Percentiles rank a stretch among this genome's conserved stretches.
Evolutionary conservation across 2,888 invertebrate genomes (phyloP).

Genomic region (Spialia ferax): DNA sequence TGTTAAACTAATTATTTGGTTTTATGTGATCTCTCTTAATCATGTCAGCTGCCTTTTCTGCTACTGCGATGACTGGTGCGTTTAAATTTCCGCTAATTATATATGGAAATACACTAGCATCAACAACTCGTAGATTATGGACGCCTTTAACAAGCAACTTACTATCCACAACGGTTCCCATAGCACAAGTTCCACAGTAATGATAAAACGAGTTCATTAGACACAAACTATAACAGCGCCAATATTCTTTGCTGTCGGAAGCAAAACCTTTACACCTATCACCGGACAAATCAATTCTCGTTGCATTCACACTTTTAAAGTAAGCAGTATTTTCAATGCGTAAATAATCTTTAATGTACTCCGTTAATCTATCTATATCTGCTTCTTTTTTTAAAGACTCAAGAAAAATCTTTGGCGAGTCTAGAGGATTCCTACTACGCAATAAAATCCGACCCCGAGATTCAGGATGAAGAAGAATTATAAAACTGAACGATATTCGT

Average conservation of each 20-base stretch:
- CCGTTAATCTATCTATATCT: slow-evolving; percentile 51
- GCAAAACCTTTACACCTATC: slow-evolving; percentile 43
- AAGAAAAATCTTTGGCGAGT: slow-evolving; percentile 49
- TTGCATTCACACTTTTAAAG: slow-evolving; percentile 48
- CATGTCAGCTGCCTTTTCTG: slow-evolving; percentile 92
- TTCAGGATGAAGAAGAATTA: slow-evolving; percentile 42
- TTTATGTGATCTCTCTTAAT: slow-evolving; percentile 78
- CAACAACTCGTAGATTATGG: slow-evolving; percentile 84
- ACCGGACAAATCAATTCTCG: slow-evolving; percentile 49
- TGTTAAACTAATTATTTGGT: neutral
- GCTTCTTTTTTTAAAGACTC: slow-evolving; percentile 46
- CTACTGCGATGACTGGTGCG: slow-evolving; percentile 92
- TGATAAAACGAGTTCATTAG: slow-evolving; percentile 54
- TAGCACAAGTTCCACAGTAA: slow-evolving; percentile 54
- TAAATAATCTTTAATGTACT: slow-evolving; percentile 50
- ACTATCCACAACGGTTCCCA: slow-evolving; percentile 56
- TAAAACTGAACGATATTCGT: neutral
- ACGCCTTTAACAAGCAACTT: slow-evolving; percentile 52
- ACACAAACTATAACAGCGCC: slow-evolving; percentile 51
- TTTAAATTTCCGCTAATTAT: slow-evolving; percentile 92
- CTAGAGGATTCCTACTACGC: slow-evolving; percentile 48
- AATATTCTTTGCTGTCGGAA: slow-evolving; percentile 45
- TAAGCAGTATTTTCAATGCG: slow-evolving; percentile 49
- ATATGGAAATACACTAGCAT: slow-evolving; percentile 92
- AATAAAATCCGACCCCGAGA: slow-evolving; percentile 52